These are phyloP conservation scores for Dicrurus megarhynchus DNA, from an alignment of 2,113 vertebrate species.

Conservation along the genomic window DNA sequence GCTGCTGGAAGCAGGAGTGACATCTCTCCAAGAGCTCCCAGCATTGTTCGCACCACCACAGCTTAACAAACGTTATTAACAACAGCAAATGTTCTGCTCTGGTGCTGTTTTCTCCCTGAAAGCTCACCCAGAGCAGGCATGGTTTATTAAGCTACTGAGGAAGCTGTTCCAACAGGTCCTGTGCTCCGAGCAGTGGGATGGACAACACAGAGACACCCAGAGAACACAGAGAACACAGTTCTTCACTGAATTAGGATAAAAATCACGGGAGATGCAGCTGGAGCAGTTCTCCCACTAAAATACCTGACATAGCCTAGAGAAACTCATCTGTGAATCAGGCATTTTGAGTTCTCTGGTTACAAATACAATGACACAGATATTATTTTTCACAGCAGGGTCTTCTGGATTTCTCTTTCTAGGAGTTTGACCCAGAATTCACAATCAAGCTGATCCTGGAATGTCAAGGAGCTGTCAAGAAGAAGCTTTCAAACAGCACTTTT, in stretches of 20 bases:
- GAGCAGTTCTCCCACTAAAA: neutral
- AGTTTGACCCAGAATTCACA: neutral
- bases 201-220: neutral
- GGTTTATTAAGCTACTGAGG: neutral
- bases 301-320: neutral
- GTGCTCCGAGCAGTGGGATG: neutral
- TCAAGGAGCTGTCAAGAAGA: neutral
- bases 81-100: neutral
- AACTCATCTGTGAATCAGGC: neutral
- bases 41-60: neutral
- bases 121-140: neutral
- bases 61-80: neutral
- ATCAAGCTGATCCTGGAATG: neutral
- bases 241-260: neutral
- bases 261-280: neutral
- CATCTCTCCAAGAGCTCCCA: constrained; percentile 26
- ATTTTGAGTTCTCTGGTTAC: neutral
- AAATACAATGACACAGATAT: neutral
- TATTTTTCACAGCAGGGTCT: neutral
- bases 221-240: no score
- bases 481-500: neutral
- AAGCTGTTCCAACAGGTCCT: neutral
- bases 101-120: neutral
- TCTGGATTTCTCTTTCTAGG: neutral
- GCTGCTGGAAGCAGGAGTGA: neutral